Evolutionary conservation across 2,888 invertebrate species (phyloP).

Genomic region (Dryadula phaetusa): DNA sequence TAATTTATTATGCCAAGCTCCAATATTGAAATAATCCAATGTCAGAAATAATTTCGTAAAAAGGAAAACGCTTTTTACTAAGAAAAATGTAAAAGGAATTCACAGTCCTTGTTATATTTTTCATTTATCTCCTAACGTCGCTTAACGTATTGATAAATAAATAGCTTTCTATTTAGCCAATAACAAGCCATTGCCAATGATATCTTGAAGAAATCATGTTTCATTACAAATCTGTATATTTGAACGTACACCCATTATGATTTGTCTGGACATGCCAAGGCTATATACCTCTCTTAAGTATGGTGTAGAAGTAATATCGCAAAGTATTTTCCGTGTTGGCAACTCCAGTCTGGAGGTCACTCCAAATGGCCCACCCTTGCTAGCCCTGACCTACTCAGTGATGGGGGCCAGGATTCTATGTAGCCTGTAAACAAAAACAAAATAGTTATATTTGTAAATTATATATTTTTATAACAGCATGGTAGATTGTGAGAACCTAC

Average conservation of each 20-base stretch:
- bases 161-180: too few relatives aligned
- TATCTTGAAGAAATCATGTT: neutral
- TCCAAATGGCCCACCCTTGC: conserved; percentile 57
- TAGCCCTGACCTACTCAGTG: conserved; percentile 75
- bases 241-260: neutral
- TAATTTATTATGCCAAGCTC: too few relatives aligned
- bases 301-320: neutral
- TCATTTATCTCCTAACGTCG: too few relatives aligned
- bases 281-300: neutral
- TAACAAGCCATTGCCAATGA: too few relatives aligned
- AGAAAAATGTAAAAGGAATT: too few relatives aligned
- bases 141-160: too few relatives aligned
- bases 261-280: neutral
- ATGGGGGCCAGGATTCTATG: conserved; percentile 52
- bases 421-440: conserved; percentile 15
- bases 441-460: neutral
- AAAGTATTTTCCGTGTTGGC: conserved; percentile 8
- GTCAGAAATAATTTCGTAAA: too few relatives aligned
- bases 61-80: too few relatives aligned
- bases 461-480: too few relatives aligned
- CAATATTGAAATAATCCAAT: too few relatives aligned
- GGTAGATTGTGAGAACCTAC: too few relatives aligned
- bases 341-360: conserved; percentile 68
- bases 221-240: neutral
- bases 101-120: too few relatives aligned